phyloP scores from a whole-genome alignment of 2,888 invertebrate genomes.

The Drosophila atroscutellata region DNA sequence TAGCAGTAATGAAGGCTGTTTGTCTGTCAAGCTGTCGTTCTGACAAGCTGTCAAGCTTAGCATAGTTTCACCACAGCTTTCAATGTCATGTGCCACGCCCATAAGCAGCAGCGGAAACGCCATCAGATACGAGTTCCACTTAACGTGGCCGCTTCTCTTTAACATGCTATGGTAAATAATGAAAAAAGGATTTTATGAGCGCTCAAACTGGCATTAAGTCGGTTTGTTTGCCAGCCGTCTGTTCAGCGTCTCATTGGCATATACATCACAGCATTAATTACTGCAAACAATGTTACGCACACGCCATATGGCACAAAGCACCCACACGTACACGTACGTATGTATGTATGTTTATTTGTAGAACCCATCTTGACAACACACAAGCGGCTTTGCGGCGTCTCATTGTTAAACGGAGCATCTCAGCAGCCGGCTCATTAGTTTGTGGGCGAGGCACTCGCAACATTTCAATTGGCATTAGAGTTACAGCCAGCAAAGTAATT shows the following conservation, averaged over 20 bases:
- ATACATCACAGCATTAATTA: slow-evolving; percentile 65
- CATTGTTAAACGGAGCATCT: slow-evolving; percentile 45
- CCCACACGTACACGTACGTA: slow-evolving; percentile 1
- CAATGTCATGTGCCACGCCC: slow-evolving; percentile 76
- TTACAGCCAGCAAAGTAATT: slow-evolving; percentile 66
- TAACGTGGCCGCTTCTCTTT: slow-evolving; percentile 58
- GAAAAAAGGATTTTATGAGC: slow-evolving; percentile 69
- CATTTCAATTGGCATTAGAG: slow-evolving; percentile 67
- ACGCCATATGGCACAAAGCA: slow-evolving; percentile 49
- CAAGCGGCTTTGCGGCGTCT: slow-evolving; percentile 47
- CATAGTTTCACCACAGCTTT: slow-evolving; percentile 65
- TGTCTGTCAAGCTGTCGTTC: slow-evolving; percentile 24
- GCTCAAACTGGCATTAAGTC: slow-evolving; percentile 67
- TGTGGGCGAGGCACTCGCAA: slow-evolving; percentile 42
- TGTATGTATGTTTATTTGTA: neutral
- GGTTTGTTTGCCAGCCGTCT: slow-evolving; percentile 35
- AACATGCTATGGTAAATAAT: slow-evolving; percentile 53
- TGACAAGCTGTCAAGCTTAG: slow-evolving; percentile 67
- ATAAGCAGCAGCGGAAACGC: slow-evolving; percentile 24
- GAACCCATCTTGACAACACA: slow-evolving; percentile 8
- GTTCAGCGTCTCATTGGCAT: slow-evolving; percentile 61
- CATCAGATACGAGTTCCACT: slow-evolving; percentile 45
- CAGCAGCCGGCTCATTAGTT: slow-evolving; percentile 65
- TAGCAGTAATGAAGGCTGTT: slow-evolving; percentile 73
- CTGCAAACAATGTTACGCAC: slow-evolving; percentile 71